These are phyloP conservation scores for Xiphydria camelus DNA, from an alignment of 2,888 invertebrate species.

Conservation along the genomic window DNA sequence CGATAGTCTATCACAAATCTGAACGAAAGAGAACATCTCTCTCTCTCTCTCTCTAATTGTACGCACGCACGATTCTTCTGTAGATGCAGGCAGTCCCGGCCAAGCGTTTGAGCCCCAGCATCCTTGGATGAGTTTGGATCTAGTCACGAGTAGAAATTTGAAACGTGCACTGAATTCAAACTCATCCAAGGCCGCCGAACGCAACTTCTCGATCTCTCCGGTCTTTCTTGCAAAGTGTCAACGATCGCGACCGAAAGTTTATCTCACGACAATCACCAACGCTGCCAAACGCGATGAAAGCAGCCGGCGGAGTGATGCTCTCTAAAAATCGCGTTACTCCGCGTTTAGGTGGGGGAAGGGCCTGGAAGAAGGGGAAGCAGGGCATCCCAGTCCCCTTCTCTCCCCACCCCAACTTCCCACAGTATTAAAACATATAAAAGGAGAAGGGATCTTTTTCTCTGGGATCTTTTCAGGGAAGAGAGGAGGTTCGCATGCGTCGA, in stretches of 20 bases:
- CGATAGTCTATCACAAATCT: too few species aligned
- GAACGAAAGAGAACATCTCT: too few species aligned
- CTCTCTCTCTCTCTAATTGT: not conserved
- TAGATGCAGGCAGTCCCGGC: conserved; percentile 7
- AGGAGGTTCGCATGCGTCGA: conserved; percentile 3
- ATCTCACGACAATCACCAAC: too few species aligned
- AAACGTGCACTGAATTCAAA: conserved; percentile 77
- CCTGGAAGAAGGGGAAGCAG: conserved; percentile 5
- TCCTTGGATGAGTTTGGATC: conserved; percentile 81
- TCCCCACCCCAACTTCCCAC: not conserved
- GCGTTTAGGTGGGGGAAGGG: conserved; percentile 1
- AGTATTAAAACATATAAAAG: conserved; percentile 21
- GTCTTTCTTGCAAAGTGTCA: conserved; percentile 15
- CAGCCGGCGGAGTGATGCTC: conserved; percentile 26
- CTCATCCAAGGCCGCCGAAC: conserved; percentile 63
- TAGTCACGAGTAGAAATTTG: conserved; percentile 68
- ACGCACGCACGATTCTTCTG: conserved; percentile 1
- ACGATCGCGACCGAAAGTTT: conserved; percentile 1
- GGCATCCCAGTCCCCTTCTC: conserved; percentile 7
- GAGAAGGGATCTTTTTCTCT: conserved; percentile 22
- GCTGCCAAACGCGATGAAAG: conserved; percentile 15
- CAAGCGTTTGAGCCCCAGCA: conserved; percentile 53
- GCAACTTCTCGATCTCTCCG: conserved; percentile 3
- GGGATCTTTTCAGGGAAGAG: conserved; percentile 15
- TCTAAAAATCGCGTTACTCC: conserved; percentile 18